These are phyloP conservation scores for Hypena proboscidalis DNA, from an alignment of 2,888 invertebrate species.

Conservation along the genomic window DNA sequence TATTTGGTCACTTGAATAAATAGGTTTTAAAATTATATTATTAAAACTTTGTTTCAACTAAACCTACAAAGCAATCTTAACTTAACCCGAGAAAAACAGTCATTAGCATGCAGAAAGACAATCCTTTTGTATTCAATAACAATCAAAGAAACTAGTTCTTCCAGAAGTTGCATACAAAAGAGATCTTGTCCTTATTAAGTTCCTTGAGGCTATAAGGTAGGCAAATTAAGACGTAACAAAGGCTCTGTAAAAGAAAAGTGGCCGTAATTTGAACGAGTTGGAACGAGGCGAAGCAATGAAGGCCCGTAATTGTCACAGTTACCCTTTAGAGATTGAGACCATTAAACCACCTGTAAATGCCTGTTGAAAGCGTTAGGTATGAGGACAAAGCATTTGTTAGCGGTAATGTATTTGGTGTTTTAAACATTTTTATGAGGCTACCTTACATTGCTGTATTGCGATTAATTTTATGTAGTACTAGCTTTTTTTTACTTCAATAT, in stretches of 20 bases:
- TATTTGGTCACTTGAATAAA: no score
- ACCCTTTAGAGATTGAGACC: constrained; percentile 19
- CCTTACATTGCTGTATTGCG: no score
- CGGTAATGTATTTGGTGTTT: no score
- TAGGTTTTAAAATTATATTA: no score
- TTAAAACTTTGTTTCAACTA: no score
- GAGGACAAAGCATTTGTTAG: not conserved
- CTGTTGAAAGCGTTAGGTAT: constrained; percentile 11
- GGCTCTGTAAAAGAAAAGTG: constrained; percentile 40
- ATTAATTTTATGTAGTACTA: no score
- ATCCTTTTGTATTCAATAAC: not conserved
- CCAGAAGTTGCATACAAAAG: constrained; percentile 1
- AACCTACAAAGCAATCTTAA: no score
- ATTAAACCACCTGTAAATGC: constrained; percentile 32
- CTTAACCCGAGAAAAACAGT: not conserved
- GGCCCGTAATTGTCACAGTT: constrained; percentile 35
- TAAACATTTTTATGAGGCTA: no score
- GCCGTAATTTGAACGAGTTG: constrained; percentile 32
- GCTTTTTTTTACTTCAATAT: no score
- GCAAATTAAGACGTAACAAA: constrained; percentile 34
- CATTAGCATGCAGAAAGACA: not conserved
- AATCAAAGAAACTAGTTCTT: constrained; percentile 7
- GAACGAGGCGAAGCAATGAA: constrained; percentile 24
- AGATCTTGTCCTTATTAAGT: constrained; percentile 6
- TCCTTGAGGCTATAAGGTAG: constrained; percentile 14